Evolutionary conservation across 1,140 invertebrate genomes (phyloP).

Genomic region (Papilio polyxenes): DNA sequence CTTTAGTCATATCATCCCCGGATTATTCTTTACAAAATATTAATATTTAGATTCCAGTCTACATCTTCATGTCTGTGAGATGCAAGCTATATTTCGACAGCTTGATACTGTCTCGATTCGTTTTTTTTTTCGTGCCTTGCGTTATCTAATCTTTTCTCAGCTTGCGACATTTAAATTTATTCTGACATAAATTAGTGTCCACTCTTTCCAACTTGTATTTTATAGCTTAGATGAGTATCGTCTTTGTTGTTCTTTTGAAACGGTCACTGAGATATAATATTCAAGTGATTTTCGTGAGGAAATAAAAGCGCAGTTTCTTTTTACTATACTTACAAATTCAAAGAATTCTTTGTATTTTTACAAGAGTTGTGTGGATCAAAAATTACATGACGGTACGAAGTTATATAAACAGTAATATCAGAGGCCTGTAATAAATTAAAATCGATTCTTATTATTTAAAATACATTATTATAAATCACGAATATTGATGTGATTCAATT

Average conservation of each 20-base stretch:
- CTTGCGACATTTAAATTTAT: constrained; percentile 2
- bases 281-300: background rate
- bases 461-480: background rate
- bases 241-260: background rate
- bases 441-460: background rate
- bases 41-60: background rate
- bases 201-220: background rate
- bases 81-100: background rate
- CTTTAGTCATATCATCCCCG: background rate
- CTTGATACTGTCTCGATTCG: background rate
- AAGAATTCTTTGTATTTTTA: no score
- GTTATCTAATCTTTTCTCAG: background rate
- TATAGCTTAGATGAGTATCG: background rate
- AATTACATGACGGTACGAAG: no score
- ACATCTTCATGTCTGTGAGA: background rate
- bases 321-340: background rate
- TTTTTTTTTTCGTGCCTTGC: background rate
- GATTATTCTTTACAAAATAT: no score
- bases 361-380: no score
- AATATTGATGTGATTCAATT: background rate
- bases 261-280: background rate
- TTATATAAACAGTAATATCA: background rate
- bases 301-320: background rate
- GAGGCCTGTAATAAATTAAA: background rate
- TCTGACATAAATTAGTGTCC: constrained; percentile 20